Conservation (phyloP, 1,140 invertebrate species). For the Neodiprion virginianus region DNA sequence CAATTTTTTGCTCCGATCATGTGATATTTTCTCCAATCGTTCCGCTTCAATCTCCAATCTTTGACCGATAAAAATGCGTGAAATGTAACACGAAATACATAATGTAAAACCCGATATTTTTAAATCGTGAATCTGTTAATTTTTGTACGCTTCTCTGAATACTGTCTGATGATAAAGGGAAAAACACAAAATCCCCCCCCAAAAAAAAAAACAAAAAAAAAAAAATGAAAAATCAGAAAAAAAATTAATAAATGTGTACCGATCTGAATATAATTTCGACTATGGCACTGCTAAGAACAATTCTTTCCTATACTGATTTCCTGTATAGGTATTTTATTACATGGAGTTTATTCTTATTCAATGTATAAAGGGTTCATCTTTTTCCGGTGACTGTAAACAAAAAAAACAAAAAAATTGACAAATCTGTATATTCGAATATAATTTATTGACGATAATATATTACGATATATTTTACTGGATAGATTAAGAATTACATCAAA, state of each 20-base stretch:
- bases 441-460: constrained; percentile 1
- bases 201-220: too few relatives aligned
- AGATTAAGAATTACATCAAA: too few relatives aligned
- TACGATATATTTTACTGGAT: constrained; percentile 24
- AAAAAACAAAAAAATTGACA: background rate
- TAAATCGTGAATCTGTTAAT: constrained; percentile 46
- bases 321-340: too few relatives aligned
- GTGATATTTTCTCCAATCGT: too few relatives aligned
- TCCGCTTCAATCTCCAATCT: too few relatives aligned
- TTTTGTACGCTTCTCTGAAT: constrained; percentile 59
- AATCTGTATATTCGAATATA: background rate
- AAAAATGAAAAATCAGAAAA: constrained; percentile 14
- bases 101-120: constrained; percentile 26
- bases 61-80: too few relatives aligned
- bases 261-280: constrained; percentile 49
- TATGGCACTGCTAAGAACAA: background rate
- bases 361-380: too few relatives aligned
- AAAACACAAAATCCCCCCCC: too few relatives aligned
- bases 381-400: background rate
- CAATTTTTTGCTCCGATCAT: too few relatives aligned
- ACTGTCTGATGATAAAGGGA: constrained; percentile 49
- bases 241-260: constrained; percentile 61
- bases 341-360: too few relatives aligned
- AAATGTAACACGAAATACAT: too few relatives aligned
- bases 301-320: constrained; percentile 21